Evolutionary conservation across 2,113 vertebrate genomes (phyloP), one percentile per base, ranked within the genome.

Genomic region (Asarcornis scutulata): DNA sequence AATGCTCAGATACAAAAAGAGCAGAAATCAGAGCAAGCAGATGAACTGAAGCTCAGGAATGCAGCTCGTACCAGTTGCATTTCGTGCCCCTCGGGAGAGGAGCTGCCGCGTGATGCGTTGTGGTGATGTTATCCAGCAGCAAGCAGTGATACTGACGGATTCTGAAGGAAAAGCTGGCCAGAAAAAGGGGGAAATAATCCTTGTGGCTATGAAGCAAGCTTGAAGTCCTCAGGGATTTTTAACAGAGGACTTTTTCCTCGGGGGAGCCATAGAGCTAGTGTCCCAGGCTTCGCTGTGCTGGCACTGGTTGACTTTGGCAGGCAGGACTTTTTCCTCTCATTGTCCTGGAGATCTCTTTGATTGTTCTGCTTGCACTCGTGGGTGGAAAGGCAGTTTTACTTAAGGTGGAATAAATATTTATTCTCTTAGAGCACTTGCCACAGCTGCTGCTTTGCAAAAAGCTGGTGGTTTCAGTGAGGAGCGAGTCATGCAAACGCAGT

Each of bases 361-460:
- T 96, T 95, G 88, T 96, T 97, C 95, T 96, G 92, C 95, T 74
- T 93, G 86, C 1, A 11, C 86, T 96, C 12, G 36, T 86, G 93
- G 96, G 96, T 96, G 88, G 95, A 93, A 96, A 97, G 80, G 93
- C 88, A 91, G 93, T 91, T 97, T 96, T 96, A 93, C 92, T 96
- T 96, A 96, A 96, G 93, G 93, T 94, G 95, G 93, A 92, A 94
- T 96, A 96, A 97, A 96, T 96, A 96, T 96, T 96, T 96, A 91
- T 97, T 94, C 93, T 94, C 92, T 78, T 68, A 15, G 80, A 95
- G 86, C 1, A 4, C 83, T 92, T 72, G 91, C 96, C 95, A 62
- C 95, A 95, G 95, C 96, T 96, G 95, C 93, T 91, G 92, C 93
- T 95, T 67, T 96, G 95, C 91, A 89, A 17, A 34, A 94, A 62